Base-by-base conservation (phyloP, 30 jellyfish, hydroid and myxozoan species). In the Turritopsis dohrnii region DNA sequence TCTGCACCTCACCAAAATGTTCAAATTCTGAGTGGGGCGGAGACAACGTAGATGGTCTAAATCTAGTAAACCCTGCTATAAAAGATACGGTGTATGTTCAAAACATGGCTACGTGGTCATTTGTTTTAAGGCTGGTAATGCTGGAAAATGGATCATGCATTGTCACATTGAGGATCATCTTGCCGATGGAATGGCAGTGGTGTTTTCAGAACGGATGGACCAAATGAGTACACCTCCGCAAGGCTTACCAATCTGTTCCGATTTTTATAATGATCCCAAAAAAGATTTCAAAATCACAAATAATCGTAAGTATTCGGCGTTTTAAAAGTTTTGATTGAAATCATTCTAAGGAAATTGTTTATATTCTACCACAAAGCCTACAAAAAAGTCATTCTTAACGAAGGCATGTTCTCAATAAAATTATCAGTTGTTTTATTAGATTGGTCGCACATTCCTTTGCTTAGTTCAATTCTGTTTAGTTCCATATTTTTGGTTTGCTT, bases 1-100 rank as follows among this genome's bases (percentile, higher is more conserved):
- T 79, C 79, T 91, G 97, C 89, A 91, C 87, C 81, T 88, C 79
- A 22, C 91, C 97, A 9, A 83, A 81, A 29, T 91, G 95, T 90
- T 73, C 85, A n/a, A 83, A 90, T 54, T 23, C 31, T n/a, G 26
- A 28, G 31, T 85, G 92, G 92, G 29, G 87, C 30, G 87, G 87
- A 18, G 95, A 92, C 23, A 84, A 87, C 65, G 69, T 92, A 9
- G 95, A 94, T 41, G 98, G 96, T 4, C 75, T 92, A 52, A 92
- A 92, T 52, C 83, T 92, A 16, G 80, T 66, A 29, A 80, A 92
- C 75, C 98, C 98, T 1, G 93, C 96, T 0, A 66, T 85, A 52
- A 92, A 92, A 74, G 98, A 92, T 80, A 83, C 98, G 8, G 54
- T 92, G 4, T 79, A 84, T 53, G 95, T 92, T 9, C 98, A 3